Evolutionary conservation across 1,140 invertebrate genomes (phyloP).

Genomic region (Macrosteles quadrilineatus): DNA sequence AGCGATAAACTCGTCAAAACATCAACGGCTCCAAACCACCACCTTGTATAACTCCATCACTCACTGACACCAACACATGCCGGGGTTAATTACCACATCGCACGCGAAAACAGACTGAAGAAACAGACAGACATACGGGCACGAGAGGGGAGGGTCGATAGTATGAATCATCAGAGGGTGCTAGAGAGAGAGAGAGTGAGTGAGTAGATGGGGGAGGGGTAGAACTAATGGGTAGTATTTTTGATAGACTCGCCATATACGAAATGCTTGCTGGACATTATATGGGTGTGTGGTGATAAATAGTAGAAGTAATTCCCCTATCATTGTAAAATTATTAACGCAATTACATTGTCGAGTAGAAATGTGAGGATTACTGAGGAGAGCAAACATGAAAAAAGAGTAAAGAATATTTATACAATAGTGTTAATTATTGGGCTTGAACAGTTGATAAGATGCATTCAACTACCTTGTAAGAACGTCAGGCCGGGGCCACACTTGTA

Average conservation of each 20-base stretch:
- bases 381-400: no score
- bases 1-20: not conserved
- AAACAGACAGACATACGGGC: constrained; percentile 2
- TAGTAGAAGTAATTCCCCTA: no score
- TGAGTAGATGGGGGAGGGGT: not conserved
- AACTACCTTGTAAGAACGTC: no score
- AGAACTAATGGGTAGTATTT: constrained; percentile 15
- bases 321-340: no score
- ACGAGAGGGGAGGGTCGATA: not conserved
- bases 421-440: no score
- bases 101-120: constrained; percentile 18
- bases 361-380: no score
- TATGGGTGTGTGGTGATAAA: no score
- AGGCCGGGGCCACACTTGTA: no score
- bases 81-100: not conserved
- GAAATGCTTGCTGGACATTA: no score
- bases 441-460: no score
- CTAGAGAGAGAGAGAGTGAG: not conserved
- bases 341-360: no score
- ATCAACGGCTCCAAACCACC: not conserved
- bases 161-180: not conserved
- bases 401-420: no score
- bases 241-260: not conserved
- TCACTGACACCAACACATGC: constrained; percentile 2
- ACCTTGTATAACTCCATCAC: not conserved